These are phyloP conservation scores for Drosophila subobscura DNA, from an alignment of 1,140 invertebrate genomes.

Conservation along the genomic window DNA sequence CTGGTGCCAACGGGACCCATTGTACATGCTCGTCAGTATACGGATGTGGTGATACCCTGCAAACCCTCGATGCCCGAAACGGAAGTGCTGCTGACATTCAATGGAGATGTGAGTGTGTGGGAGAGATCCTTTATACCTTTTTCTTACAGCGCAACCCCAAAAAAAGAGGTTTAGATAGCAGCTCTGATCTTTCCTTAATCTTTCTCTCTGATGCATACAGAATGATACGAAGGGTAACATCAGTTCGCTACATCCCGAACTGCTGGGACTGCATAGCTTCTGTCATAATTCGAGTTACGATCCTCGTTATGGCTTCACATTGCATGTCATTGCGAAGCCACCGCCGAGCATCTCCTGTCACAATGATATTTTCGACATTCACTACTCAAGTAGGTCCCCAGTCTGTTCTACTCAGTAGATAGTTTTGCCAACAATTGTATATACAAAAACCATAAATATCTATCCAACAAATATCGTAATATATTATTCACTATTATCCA, in stretches of 20 bases:
- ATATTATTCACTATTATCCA: not conserved
- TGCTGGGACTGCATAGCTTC: constrained; percentile 28
- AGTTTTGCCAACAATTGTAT: constrained; percentile 11
- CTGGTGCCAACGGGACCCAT: constrained; percentile 84
- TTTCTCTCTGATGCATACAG: constrained; percentile 13
- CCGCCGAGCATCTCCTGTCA: constrained; percentile 19
- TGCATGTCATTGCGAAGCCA: constrained; percentile 31
- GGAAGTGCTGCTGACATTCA: constrained; percentile 85
- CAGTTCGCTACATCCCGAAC: constrained; percentile 22
- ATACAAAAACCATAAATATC: constrained; percentile 15
- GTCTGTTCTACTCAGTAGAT: constrained; percentile 6
- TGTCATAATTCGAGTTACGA: constrained; percentile 41
- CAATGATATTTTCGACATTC: constrained; percentile 19
- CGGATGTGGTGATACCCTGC: constrained; percentile 86
- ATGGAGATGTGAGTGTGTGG: constrained; percentile 64
- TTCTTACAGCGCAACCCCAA: constrained; percentile 1
- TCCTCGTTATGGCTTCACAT: constrained; percentile 50
- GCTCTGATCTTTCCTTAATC: constrained; percentile 15
- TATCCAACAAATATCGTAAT: not conserved
- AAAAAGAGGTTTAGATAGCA: too few relatives aligned
- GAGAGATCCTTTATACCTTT: not conserved
- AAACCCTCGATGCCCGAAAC: constrained; percentile 88
- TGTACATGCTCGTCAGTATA: constrained; percentile 82
- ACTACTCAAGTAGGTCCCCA: constrained; percentile 48
- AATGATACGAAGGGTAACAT: constrained; percentile 11